Evolutionary conservation across 2,888 invertebrate species (phyloP).

Genomic region (Sarcophaga subvicina): DNA sequence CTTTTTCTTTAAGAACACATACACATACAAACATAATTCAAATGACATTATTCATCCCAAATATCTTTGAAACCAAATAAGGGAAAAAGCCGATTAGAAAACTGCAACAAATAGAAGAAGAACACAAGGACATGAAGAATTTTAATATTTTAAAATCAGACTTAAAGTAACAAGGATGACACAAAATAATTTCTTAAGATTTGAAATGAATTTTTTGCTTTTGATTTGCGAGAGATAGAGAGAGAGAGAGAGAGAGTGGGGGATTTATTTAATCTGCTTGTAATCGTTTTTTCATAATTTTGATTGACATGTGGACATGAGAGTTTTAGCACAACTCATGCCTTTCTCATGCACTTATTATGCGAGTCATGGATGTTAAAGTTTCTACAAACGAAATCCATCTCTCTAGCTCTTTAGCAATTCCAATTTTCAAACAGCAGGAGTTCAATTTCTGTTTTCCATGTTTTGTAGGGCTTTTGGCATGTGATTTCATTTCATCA

Average conservation of each 20-base stretch:
- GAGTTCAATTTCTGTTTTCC: constrained; percentile 20
- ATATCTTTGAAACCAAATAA: no score
- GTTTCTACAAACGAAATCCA: not conserved
- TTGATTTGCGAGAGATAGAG: no score
- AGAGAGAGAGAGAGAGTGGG: no score
- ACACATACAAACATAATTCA: constrained; percentile 26
- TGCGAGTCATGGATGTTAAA: not conserved
- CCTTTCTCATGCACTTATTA: not conserved
- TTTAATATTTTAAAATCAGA: no score
- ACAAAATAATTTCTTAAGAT: no score
- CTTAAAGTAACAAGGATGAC: no score
- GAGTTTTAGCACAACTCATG: constrained; percentile 47
- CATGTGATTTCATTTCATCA: constrained; percentile 14
- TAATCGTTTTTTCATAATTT: constrained; percentile 39
- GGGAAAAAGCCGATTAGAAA: no score
- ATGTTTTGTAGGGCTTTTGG: not conserved
- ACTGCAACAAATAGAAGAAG: not conserved
- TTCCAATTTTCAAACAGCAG: constrained; percentile 38
- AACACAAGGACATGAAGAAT: no score
- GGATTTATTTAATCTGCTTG: constrained; percentile 42
- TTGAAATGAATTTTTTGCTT: no score
- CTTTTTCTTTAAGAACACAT: not conserved
- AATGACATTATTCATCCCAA: not conserved
- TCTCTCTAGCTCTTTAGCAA: not conserved
- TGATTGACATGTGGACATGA: constrained; percentile 66